Evolutionary conservation across 2,888 invertebrate genomes (phyloP).

Genomic region (Therioaphis trifolii): DNA sequence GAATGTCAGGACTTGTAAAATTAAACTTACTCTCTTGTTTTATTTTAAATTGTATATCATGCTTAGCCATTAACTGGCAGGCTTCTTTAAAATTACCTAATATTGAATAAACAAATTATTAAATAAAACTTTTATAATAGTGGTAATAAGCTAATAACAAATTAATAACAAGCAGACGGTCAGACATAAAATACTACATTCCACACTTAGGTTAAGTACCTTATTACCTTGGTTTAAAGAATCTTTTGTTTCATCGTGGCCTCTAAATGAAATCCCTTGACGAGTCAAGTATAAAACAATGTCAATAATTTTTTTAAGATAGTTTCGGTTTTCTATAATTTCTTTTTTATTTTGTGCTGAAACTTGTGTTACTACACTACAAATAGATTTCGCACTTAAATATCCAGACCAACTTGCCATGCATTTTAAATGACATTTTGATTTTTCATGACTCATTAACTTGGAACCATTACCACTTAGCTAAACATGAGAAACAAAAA

Average conservation of each 20-base stretch:
- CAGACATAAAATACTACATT: no score
- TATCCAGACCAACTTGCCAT: conserved; percentile 20
- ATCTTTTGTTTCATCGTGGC: conserved; percentile 21
- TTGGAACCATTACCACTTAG: conserved; percentile 2
- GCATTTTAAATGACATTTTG: conserved; percentile 25
- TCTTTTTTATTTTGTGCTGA: conserved; percentile 13
- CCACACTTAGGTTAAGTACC: not conserved
- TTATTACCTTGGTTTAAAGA: not conserved
- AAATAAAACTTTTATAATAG: no score
- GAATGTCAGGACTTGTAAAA: conserved; percentile 22
- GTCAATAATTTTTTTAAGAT: conserved; percentile 20
- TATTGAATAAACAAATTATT: conserved; percentile 15
- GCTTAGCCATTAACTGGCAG: not conserved
- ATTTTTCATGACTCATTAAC: no score
- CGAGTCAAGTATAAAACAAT: conserved; percentile 10
- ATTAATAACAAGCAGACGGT: no score
- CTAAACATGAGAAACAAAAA: not conserved
- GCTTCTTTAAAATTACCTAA: conserved; percentile 35
- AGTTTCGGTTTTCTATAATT: conserved; percentile 21
- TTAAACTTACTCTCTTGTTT: conserved; percentile 11
- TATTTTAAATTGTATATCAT: conserved; percentile 11
- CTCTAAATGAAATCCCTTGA: conserved; percentile 39
- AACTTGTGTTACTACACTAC: not conserved
- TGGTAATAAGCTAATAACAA: no score
- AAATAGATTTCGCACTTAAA: not conserved